Conservation (phyloP, 2,888 invertebrate species). For the Oscheius sp. region DNA sequence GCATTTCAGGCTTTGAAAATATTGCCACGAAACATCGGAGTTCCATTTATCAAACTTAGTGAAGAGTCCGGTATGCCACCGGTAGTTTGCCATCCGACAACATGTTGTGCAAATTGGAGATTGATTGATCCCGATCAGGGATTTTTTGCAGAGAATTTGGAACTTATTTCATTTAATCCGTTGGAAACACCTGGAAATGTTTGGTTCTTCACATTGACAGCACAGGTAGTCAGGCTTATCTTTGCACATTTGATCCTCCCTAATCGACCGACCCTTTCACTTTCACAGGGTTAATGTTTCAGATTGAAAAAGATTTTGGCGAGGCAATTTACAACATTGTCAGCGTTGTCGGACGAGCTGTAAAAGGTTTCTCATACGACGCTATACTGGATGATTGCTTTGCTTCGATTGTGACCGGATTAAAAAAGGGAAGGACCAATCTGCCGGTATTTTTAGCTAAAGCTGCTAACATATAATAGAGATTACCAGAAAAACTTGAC, state of each 20-base stretch:
- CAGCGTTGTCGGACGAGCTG: conserved; percentile 13
- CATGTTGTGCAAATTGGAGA: conserved; percentile 38
- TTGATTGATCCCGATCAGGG: conserved; percentile 18
- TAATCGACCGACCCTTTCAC: neutral
- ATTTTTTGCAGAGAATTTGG: conserved; percentile 30
- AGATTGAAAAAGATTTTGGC: conserved; percentile 36
- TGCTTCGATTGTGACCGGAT: neutral
- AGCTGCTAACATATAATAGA: conserved; percentile 17
- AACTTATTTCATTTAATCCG: conserved; percentile 35
- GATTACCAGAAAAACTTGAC: conserved; percentile 24
- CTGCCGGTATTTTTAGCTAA: neutral
- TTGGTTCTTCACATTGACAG: conserved; percentile 38
- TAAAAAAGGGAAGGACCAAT: conserved; percentile 3
- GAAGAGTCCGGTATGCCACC: conserved; percentile 32
- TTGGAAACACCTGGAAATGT: conserved; percentile 28
- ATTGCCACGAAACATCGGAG: conserved; percentile 27
- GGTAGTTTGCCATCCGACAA: conserved; percentile 33
- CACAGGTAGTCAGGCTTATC: conserved; percentile 12
- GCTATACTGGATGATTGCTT: conserved; percentile 5
- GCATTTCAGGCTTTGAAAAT: conserved; percentile 25
- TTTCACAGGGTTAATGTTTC: neutral
- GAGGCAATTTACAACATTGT: conserved; percentile 30
- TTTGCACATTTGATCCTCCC: too few relatives aligned
- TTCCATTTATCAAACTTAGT: conserved; percentile 26
- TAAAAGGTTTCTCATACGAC: conserved; percentile 16